Evolutionary conservation across 2,797 vertebrate genomes (phyloP), one percentile per base, ranked within the genome.

Genomic region (Pseudochaenichthys georgianus): DNA sequence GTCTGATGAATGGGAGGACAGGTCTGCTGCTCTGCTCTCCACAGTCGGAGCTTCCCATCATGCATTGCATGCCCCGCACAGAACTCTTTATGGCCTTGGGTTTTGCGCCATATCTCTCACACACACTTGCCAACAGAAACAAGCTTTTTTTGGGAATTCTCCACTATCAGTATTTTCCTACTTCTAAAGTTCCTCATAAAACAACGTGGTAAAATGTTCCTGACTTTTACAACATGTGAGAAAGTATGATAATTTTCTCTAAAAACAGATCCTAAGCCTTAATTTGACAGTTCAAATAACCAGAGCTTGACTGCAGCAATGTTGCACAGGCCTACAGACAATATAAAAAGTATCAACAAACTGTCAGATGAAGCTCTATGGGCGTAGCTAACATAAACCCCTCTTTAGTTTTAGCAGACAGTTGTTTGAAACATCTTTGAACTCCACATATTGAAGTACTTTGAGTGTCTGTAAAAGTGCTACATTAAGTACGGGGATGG

Each of bases 101-200:
- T 90, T 77, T 60, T 66, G 77, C 62, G 90, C 91, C 89, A 92
- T 86, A 86, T 88, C 84, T 75, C 78, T 76, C 80, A 70, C 61
- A 31, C 61, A 31, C 50, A 82, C 82, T 89, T 92, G 93, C 90
- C 92, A 94, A 87, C 73, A 84, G 87, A 77, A 91, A 91, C 90
- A 89, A 21, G 51, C 73, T 81, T 79, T 67, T 63, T 59, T 51
- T 54, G 60, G 45, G 31, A 85, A 79, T 83, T 90, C 78, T 87
- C 59, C 43, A 70, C 80, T 85, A 81, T 81, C 68, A 71, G 43
- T 3, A 54, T 89, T 88, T 90, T 71, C 82, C 51, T 78, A 28
- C 75, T 75, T 72, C 79, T 72, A 71, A 63, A 59, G 45, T 63
- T 80, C 60, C 77, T 64, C 50, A 77, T 85, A 64, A 78, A 87